Base-by-base conservation (phyloP, 2,888 invertebrate species). In the Plemyria rubiginata region DNA sequence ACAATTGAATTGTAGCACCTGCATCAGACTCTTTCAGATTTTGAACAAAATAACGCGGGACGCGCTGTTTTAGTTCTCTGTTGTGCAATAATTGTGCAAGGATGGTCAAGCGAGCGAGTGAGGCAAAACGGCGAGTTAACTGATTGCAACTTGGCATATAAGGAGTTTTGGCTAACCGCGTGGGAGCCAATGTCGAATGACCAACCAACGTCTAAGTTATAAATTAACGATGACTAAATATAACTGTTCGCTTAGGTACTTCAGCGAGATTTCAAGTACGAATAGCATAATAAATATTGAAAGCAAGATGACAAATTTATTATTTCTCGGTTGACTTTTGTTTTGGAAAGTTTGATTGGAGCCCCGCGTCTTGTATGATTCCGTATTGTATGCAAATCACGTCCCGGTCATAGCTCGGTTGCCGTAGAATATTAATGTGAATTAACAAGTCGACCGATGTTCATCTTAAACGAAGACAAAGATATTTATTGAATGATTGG, bases 401-500 rank as follows among this genome's bases (percentile, higher is more conserved):
- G 57, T 70, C 60, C 59, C 55, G 49, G 64, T 66, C 43, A 56
- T 48, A 66, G 54, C 50, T 65, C 60, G 58, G 66, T 57, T 67
- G 67, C 56, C 38, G 54, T 32, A 53, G 57, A 65, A 66, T 71
- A 74, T 70, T 72, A 74, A 75, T 72, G 71, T 63, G 70, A 62
- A 73, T 74, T 76, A 72, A 69, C 68, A 66, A 72, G 62, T 68
- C 61, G 70, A 69, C 67, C 54, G 52, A 48, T 62, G 52, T 51
- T 62, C 77, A 74, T 80, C 78, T 79, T 68, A 72, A 79, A 84
- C 77, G 78, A 79, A 85, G 81, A 87, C 86, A 87, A 87, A 86
- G 84, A 86, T 81, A 82, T 86, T 88, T 85, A 84, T 86, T 84
- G 87, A 85, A 82, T 86, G 86, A 90, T 85, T 84, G 79, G 86